Evolutionary conservation across 2,888 invertebrate genomes (phyloP).

Genomic region (Mesopsocus fuscifrons): DNA sequence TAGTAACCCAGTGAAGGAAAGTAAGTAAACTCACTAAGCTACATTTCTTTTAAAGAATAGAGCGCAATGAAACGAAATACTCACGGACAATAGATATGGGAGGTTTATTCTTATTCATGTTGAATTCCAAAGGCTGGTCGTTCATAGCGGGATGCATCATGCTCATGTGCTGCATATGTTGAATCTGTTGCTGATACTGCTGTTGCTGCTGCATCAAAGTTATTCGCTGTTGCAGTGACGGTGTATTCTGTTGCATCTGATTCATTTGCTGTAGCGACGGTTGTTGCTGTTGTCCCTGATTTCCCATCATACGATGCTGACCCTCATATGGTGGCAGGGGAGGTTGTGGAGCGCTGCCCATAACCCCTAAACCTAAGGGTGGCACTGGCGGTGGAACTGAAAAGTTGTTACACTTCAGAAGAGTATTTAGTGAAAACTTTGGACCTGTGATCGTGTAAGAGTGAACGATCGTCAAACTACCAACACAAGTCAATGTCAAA

Average conservation of each 20-base stretch:
- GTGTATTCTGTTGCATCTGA: too few relatives aligned
- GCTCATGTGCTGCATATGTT: neutral
- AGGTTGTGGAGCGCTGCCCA: neutral
- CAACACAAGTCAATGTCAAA: too few relatives aligned
- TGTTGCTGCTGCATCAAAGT: constrained; percentile 1
- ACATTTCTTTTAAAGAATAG: too few relatives aligned
- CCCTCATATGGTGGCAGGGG: neutral
- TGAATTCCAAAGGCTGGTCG: constrained; percentile 41
- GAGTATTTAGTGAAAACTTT: too few relatives aligned
- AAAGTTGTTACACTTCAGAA: too few relatives aligned
- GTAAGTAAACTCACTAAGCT: too few relatives aligned
- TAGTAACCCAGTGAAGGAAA: too few relatives aligned
- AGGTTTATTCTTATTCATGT: constrained; percentile 37
- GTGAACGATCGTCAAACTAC: too few relatives aligned
- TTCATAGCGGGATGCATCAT: constrained; percentile 29
- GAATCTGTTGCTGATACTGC: constrained; percentile 3
- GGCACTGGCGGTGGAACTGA: constrained; percentile 8
- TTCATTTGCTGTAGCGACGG: neutral
- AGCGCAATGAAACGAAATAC: too few relatives aligned
- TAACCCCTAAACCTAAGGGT: constrained; percentile 2
- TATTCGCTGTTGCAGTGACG: neutral
- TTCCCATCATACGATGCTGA: constrained; percentile 5
- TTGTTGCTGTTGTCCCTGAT: neutral
- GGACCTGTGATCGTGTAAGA: too few relatives aligned
- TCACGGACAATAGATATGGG: constrained; percentile 27